A percentile compares a stretch with the other conserved stretches of the same genome.
These are phyloP conservation scores for Patiria miniata DNA, from an alignment of 35 echinoderm and acorn worm species.

Conservation along the genomic window DNA sequence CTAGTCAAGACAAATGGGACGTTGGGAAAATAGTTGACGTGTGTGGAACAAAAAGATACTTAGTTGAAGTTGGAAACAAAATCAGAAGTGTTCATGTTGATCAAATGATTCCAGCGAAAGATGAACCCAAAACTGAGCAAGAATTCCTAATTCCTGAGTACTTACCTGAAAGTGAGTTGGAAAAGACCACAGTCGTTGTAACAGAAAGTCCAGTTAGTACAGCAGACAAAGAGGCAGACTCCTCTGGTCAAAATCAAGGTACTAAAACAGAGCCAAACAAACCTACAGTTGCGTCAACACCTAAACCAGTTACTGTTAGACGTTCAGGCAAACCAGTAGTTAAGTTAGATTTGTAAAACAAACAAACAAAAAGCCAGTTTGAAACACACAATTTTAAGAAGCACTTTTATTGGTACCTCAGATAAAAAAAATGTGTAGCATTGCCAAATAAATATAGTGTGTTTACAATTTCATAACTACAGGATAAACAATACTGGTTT, in stretches of 20 bases:
- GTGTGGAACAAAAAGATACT: conserved; percentile 11
- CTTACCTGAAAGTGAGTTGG: not conserved
- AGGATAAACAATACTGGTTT: no score
- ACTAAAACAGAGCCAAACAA: conserved; percentile 1
- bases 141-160: not conserved
- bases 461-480: no score
- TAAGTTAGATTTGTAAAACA: not conserved
- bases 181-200: conserved; percentile 8
- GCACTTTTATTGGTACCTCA: no score
- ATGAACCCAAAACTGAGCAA: not conserved
- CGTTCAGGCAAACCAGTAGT: not conserved
- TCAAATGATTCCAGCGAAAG: conserved; percentile 11
- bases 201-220: not conserved
- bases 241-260: not conserved
- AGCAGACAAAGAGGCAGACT: not conserved
- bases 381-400: not conserved
- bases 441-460: no score
- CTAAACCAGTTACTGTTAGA: not conserved
- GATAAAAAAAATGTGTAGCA: no score
- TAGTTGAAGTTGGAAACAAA: not conserved
- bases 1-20: not conserved
- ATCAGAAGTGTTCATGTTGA: conserved; percentile 23
- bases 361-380: conserved; percentile 17
- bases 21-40: conserved; percentile 9
- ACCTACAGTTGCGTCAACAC: not conserved